Base-by-base conservation (phyloP, 2,888 invertebrate species). In the Drosophila diplacantha region DNA sequence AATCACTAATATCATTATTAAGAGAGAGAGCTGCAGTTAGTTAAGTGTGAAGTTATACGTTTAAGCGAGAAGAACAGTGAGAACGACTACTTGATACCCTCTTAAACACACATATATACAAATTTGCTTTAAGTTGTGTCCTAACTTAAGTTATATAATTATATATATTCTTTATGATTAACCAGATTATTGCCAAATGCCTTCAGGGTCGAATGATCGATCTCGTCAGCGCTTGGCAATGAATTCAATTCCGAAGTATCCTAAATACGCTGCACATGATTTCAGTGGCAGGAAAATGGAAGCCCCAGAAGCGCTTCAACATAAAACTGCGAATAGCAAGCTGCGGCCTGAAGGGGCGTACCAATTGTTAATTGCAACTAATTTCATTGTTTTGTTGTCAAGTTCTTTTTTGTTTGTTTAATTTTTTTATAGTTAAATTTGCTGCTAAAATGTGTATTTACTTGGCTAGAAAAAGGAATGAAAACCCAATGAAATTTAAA, bases 41-140 rank as follows among this genome's bases (percentile, higher is more conserved):
- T 63, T 68, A 44, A 79, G 73, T 61, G 71, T 60, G 60, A 61
- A 67, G 22, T 55, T 71, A 58, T 53, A 57, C 38, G 38, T 59
- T 56, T 56, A 66, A 56, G 38, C 24, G 43, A 57, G 37, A 37
- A 44, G 22, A 20, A 2, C 18, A 62, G 22, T 51, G 32, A 63
- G 20, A 35, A 29, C 38, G 41, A 65, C 39, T 22, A 39, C 14
- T 22, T 14, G 14, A 53, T 18, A 63, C 22, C 39, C 39, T 14
- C 14, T n/a, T 26, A 37, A 29, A 51, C 37, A 60, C 12, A 37
- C 31, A 59, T 16, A 46, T 34, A 56, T 32, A 63, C 39, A 43
- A 47, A 62, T 61, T 62, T 26, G 51, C 59, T 69, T 72, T 69
- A 69, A 78, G 69, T 75, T 81, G 73, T 75, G 75, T 69, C 65